Base-by-base conservation (phyloP, 1,140 invertebrate genomes). In the Nasonia longicornis region DNA sequence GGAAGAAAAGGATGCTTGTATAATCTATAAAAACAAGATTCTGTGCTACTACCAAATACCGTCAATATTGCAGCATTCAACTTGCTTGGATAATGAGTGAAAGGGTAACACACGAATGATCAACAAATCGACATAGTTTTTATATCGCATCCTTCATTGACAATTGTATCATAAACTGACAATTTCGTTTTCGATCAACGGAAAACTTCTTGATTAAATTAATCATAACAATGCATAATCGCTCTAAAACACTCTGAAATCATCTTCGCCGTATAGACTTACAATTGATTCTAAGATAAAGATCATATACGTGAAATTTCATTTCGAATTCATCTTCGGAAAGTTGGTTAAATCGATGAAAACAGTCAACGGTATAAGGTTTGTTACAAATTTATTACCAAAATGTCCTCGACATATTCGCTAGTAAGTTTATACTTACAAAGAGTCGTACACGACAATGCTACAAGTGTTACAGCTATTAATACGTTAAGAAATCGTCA, bases 381-480 rank as follows among this genome's bases (percentile, higher is more conserved):
- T 42, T 63, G 38, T 72, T 72, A 72, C 67, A 70, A 70, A 78
- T 58, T 14, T 78, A 70, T n/a, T 76, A 38, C 14, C 4, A 38
- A 16, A 71, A 63, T 42, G 66, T 67, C 35, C 20, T 31, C 58
- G 58, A 67, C 29, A 69, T 26, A 69, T 75, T 69, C 20, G 29
- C 26, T 75, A 75, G 20, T 58, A 75, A 52, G 20, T 69, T 58
- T 75, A 67, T 75, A 52, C 58, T 67, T 74, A 70, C 79, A 80
- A 72, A 78, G 38, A 73, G 52, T 80, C 52, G 58, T 80, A 80
- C 67, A 71, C 31, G 69, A 69, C 58, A 74, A 12, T 22, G 72
- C 63, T 79, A 75, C 38, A 75, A 75, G 38, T 75, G 26, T 52
- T 75, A 80, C 70, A 73, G 35, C 26, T 80, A 80, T 75, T 73